These are phyloP conservation scores for Leptinotarsa defecta DNA, from an alignment of 1,140 invertebrate genomes.

Conservation along the genomic window DNA sequence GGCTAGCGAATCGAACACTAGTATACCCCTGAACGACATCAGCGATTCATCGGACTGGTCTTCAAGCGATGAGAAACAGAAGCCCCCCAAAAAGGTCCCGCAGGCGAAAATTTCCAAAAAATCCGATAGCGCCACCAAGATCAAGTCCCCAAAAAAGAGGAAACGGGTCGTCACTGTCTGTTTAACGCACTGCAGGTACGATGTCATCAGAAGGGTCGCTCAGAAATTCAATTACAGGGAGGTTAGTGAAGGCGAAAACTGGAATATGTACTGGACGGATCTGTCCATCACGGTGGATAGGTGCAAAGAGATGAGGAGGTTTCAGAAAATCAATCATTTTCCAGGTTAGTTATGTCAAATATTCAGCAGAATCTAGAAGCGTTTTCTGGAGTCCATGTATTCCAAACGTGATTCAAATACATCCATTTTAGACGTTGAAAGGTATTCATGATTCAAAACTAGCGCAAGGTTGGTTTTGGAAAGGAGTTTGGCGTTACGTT, in stretches of 20 bases:
- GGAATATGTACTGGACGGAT: slow-evolving; percentile 91
- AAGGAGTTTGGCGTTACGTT: no score
- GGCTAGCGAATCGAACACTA: slow-evolving; percentile 41
- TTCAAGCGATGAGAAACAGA: slow-evolving; percentile 34
- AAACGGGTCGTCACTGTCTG: slow-evolving; percentile 63
- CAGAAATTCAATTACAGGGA: slow-evolving; percentile 77
- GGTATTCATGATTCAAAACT: no score
- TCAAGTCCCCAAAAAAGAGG: slow-evolving; percentile 38
- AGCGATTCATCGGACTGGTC: slow-evolving; percentile 43
- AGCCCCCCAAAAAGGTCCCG: slow-evolving; percentile 8
- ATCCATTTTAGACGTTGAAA: no score
- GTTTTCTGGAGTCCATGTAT: no score
- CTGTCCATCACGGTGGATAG: slow-evolving; percentile 79
- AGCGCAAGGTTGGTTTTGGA: no score
- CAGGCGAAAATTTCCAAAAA: slow-evolving; percentile 18
- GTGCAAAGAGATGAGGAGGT: slow-evolving; percentile 88
- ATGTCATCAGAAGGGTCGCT: slow-evolving; percentile 72
- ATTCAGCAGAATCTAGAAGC: not conserved
- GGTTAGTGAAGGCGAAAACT: slow-evolving; percentile 77
- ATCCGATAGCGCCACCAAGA: not conserved
- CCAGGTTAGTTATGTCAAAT: slow-evolving; percentile 55
- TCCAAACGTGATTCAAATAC: no score
- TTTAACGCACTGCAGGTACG: slow-evolving; percentile 74
- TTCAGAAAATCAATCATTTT: slow-evolving; percentile 89
- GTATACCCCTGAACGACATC: slow-evolving; percentile 38